Base-by-base conservation (phyloP, 2,888 invertebrate genomes). In the Ophion ellenae region DNA sequence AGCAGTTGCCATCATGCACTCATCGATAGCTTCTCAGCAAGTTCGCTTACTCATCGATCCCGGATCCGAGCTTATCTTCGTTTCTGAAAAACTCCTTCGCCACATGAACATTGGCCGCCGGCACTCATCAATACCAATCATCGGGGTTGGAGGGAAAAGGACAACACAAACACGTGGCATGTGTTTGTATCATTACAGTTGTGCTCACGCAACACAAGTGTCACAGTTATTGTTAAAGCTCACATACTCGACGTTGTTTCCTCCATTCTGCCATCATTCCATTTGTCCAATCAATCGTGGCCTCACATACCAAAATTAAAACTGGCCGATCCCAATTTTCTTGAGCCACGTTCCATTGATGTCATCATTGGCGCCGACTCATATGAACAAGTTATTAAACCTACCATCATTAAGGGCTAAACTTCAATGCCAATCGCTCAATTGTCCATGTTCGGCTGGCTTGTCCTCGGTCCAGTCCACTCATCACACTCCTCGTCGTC, bases 331-430 rank as follows among this genome's bases (percentile, higher is more conserved):
- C 36, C 36, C 2, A 9, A 57, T 0, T 71, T 59, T 10, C 59
- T 57, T 2, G 17, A 57, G n/a, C 36, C 71, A 36, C 28, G 59
- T 0, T 6, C 7, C 1, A 36, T 59, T 9, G 87, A 88, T 28
- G 77, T 88, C n/a, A 80, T 88, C 32, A 81, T 88, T 0, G 84
- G 87, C 2, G 87, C 88, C 28, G 86, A 87, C 57, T 17, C 24
- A 11, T 86, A 86, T 40, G 86, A 76, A 2, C 74, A 59, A 40
- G 67, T 86, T n/a, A 83, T 86, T 17, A 83, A 86, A 28, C 79
- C 78, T 0, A 81, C 85, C 24, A 83, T 87, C 59, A 82, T 87
- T 28, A 84, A 83, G 47, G 64, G 57, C 11, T 61, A 74, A 64
- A 9, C 74, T 0, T n/a, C 69, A 28, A 53, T 76, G 71, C 87